Percentiles rank a stretch among this genome's conserved stretches.
Evolutionary conservation across 2,888 invertebrate species (phyloP).

Genomic region (Ctena decussata): DNA sequence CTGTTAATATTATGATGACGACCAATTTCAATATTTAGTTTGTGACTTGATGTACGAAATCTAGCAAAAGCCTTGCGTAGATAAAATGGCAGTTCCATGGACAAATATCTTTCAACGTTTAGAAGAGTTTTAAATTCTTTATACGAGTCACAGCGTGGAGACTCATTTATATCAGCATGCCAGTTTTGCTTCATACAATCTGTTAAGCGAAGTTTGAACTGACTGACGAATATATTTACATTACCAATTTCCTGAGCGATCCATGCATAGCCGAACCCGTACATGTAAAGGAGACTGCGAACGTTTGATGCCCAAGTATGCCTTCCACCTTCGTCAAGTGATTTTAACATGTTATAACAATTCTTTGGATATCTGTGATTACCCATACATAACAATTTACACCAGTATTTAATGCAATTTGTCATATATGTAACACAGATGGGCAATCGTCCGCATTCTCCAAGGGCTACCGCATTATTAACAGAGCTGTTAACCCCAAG

Average conservation of each 20-base stretch:
- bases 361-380: conserved; percentile 4
- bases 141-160: not conserved
- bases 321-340: not conserved
- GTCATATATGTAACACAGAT: not conserved
- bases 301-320: not conserved
- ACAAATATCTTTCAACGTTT: conserved; percentile 1
- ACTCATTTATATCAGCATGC: too few species aligned
- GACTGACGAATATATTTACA: not conserved
- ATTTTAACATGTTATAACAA: not conserved
- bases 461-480: not conserved
- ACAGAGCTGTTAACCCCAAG: too few species aligned
- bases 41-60: too few species aligned
- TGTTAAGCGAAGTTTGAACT: not conserved
- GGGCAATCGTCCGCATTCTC: conserved; percentile 4
- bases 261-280: not conserved
- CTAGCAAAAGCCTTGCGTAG: too few species aligned
- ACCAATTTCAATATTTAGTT: conserved; percentile 1
- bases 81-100: not conserved
- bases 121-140: not conserved
- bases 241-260: not conserved
- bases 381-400: not conserved
- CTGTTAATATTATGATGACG: not conserved
- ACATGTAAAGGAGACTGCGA: not conserved
- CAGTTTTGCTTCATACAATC: not conserved
- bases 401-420: conserved; percentile 19